Evolutionary conservation across 2,888 invertebrate genomes (phyloP).

Genomic region (Oscheius sp.): DNA sequence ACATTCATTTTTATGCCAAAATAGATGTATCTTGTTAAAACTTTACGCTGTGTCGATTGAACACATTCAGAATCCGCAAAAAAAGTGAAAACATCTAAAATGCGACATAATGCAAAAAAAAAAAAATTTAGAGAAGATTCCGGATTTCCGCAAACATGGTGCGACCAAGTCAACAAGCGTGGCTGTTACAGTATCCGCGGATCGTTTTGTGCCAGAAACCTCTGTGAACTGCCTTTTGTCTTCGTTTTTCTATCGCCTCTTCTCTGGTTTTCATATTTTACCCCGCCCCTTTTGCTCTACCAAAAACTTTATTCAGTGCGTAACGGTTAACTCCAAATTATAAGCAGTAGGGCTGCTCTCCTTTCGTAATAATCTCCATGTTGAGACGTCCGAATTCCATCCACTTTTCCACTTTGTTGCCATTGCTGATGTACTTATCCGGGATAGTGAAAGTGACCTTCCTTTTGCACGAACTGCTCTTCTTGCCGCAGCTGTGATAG

Average conservation of each 20-base stretch:
- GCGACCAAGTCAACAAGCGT: too few species aligned
- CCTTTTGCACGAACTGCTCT: conserved; percentile 43
- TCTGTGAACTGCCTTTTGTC: too few species aligned
- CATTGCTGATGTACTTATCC: conserved; percentile 52
- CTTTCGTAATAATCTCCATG: conserved; percentile 54
- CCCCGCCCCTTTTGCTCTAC: background rate
- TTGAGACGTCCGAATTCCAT: conserved; percentile 54
- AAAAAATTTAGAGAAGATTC: too few species aligned
- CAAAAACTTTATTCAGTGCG: background rate
- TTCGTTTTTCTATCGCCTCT: background rate
- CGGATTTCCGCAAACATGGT: too few species aligned
- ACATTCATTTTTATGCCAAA: too few species aligned
- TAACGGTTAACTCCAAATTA: background rate
- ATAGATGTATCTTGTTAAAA: too few species aligned
- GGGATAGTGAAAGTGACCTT: conserved; percentile 57
- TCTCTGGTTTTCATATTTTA: background rate
- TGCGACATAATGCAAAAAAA: too few species aligned
- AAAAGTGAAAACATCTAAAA: too few species aligned
- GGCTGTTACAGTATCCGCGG: too few species aligned
- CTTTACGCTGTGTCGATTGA: too few species aligned
- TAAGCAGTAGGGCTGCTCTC: conserved; percentile 43
- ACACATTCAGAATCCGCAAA: too few species aligned
- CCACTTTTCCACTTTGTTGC: conserved; percentile 52
- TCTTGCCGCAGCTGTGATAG: conserved; percentile 48
- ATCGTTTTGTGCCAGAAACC: too few species aligned